phyloP scores from a whole-genome alignment of 2,888 invertebrate species.

The Lasioglossum figueresi region DNA sequence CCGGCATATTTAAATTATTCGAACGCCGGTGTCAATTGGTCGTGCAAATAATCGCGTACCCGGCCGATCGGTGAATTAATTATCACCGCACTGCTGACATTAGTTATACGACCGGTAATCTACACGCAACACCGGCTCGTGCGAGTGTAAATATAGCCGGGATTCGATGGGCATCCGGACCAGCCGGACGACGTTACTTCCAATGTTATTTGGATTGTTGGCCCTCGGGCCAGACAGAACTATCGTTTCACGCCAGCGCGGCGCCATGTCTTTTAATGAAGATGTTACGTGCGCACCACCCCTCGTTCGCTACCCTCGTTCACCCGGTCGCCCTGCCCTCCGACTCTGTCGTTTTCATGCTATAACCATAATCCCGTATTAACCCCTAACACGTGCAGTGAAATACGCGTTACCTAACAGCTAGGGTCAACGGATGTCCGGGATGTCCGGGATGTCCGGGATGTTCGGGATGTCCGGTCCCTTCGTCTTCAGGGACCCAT shows the following conservation, averaged over 20 bases:
- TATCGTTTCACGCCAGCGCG: not conserved
- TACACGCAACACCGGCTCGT: not conserved
- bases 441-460: not conserved
- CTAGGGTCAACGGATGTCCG: constrained; percentile 9
- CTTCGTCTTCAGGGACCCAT: not conserved
- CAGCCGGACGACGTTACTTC: not conserved
- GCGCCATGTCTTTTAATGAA: constrained; percentile 4
- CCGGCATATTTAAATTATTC: constrained; percentile 49
- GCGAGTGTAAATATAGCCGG: constrained; percentile 9
- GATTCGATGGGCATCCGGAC: not conserved
- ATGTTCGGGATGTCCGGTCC: not conserved
- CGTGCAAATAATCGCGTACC: constrained; percentile 17
- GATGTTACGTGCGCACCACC: not conserved
- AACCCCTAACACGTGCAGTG: constrained; percentile 3
- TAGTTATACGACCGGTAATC: constrained; percentile 23
- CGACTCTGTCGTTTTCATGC: constrained; percentile 5
- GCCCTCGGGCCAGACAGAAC: not conserved
- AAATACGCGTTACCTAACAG: constrained; percentile 12
- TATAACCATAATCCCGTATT: constrained; percentile 17
- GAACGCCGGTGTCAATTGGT: constrained; percentile 26
- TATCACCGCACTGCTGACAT: constrained; percentile 21
- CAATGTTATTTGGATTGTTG: not conserved
- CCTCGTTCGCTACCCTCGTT: not conserved
- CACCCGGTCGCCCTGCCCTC: not conserved
- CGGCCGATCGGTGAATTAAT: constrained; percentile 31